Percentiles rank a stretch among this genome's conserved stretches.
These are phyloP conservation scores for Phrynocephalus versicolor DNA, from an alignment of 2,113 vertebrate genomes.

Conservation along the genomic window DNA sequence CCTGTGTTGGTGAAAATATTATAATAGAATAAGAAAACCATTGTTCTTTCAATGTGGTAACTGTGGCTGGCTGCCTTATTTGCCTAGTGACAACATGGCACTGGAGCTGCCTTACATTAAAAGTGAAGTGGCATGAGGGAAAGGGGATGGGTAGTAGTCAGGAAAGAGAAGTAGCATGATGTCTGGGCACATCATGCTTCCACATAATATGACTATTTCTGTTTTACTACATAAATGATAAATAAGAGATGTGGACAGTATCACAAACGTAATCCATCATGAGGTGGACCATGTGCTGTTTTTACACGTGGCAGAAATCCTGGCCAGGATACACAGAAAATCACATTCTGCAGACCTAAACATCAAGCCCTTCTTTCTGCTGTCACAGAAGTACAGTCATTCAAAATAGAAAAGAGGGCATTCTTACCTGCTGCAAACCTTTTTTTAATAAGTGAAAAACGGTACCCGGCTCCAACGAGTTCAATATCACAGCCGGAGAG, in stretches of 20 bases:
- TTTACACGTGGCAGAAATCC: neutral
- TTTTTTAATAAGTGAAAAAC: slow-evolving; percentile 98
- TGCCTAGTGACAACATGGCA: neutral
- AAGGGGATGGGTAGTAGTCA: neutral
- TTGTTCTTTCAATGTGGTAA: neutral
- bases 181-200: neutral
- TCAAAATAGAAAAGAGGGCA: neutral
- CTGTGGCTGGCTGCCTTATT: neutral
- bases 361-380: neutral
- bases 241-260: neutral
- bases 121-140: neutral
- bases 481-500: slow-evolving; percentile 95
- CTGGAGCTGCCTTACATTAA: too few species aligned
- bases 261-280: neutral
- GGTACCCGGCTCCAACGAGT: slow-evolving; percentile 91
- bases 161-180: neutral
- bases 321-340: neutral
- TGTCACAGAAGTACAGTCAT: neutral
- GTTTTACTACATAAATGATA: neutral
- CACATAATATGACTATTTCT: neutral
- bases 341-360: neutral
- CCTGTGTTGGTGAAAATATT: neutral
- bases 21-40: neutral
- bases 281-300: neutral
- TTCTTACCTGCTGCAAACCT: slow-evolving; percentile 94